Evolutionary conservation across 1,140 invertebrate genomes (phyloP), one percentile per base, ranked within the genome.

Genomic region (Bombus sibiricus): DNA sequence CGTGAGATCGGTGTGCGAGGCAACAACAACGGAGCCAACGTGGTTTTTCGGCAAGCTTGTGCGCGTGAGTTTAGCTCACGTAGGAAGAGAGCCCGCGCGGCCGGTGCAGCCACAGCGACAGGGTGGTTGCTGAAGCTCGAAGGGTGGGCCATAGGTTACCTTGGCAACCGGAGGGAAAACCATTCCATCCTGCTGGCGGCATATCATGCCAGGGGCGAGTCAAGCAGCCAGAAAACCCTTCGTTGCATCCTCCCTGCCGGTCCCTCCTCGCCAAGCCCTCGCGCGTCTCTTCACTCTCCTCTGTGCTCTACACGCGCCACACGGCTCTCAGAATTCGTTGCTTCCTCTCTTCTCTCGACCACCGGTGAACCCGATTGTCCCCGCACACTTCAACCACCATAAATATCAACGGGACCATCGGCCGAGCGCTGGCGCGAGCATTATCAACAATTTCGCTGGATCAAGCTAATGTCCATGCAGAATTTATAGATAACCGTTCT

Each of bases 81-180:
- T 87, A 88, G 85, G 34, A 1, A 47, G 71, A 32, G 39, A 22
- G 34, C 53, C 53, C 22, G 22, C 43, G 28, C 10, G 59, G 62
- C 66, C 57, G 85, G 74, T 85, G 78, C 79, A 85, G 89, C 72
- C 78, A 85, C 84, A 89, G 84, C 81, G 81, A 81, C 82, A 83
- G 86, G 89, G 89, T 88, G 89, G 89, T 88, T 81, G 87, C 72
- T 39, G 83, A 83, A 77, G 72, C 83, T 76, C 79, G 91, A 93
- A 93, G 93, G 94, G 93, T 94, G 94, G 93, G 92, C 90, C 93
- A 91, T 88, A 88, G 90, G 94, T 95, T 95, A 91, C 94, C 94
- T 91, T 88, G 94, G 94, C 92, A 95, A 95, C 94, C 92, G 75
- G 88, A 92, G 93, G 93, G 93, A 92, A 93, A 90, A 92, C 93